These are phyloP conservation scores for Hedychridium roseum DNA, from an alignment of 2,888 invertebrate genomes.

Conservation along the genomic window DNA sequence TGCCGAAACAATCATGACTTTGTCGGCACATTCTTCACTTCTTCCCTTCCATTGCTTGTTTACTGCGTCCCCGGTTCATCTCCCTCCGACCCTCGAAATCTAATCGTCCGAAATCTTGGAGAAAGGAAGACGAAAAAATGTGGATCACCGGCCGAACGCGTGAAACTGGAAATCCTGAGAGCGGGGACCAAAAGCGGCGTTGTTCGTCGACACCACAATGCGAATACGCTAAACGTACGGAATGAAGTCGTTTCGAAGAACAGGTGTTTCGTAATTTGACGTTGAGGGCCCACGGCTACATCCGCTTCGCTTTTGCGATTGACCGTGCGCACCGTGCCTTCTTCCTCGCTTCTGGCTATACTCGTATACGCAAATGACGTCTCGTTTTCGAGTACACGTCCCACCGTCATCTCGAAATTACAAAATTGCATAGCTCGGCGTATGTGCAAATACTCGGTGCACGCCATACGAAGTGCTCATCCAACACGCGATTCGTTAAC, in stretches of 20 bases:
- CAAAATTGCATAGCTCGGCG: slow-evolving; percentile 11
- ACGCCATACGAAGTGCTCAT: too few species aligned
- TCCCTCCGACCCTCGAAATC: slow-evolving; percentile 19
- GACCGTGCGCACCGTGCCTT: slow-evolving; percentile 1
- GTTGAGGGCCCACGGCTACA: slow-evolving; percentile 34
- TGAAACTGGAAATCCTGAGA: slow-evolving; percentile 9
- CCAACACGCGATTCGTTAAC: too few species aligned
- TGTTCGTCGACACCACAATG: background rate
- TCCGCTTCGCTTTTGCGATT: slow-evolving; percentile 31
- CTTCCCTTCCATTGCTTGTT: too few species aligned
- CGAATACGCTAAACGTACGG: slow-evolving; percentile 24
- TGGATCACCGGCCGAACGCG: slow-evolving; percentile 3
- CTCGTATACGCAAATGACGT: slow-evolving; percentile 19
- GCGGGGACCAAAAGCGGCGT: slow-evolving; percentile 7
- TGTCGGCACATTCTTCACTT: too few species aligned
- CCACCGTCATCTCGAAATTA: slow-evolving; percentile 15
- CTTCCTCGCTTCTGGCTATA: background rate
- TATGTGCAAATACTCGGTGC: slow-evolving; percentile 7
- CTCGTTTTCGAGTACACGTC: slow-evolving; percentile 19
- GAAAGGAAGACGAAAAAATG: slow-evolving; percentile 9
- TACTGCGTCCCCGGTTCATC: background rate
- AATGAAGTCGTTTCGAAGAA: slow-evolving; percentile 52
- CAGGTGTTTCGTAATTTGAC: slow-evolving; percentile 58
- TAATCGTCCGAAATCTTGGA: slow-evolving; percentile 35
- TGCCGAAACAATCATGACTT: too few species aligned